Base-by-base conservation (phyloP, 2,113 vertebrate species). In the Gobio gobio region DNA sequence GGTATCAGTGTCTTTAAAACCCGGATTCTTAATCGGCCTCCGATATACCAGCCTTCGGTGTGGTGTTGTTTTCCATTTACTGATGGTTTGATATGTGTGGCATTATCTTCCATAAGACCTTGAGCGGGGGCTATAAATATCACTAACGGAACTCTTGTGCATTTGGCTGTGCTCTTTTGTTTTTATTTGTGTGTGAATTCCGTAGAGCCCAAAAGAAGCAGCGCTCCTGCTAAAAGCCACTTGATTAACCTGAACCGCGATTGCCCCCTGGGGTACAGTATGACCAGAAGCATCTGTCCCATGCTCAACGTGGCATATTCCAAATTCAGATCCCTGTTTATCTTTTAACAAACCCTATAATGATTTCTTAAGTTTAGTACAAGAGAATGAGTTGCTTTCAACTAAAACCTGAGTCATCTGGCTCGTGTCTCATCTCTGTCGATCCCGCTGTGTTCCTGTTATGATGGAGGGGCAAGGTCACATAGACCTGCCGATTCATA, bases 391-490 rank as follows among this genome's bases (percentile, higher is more conserved):
- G 10, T 24, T 83, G 81, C 72, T 61, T 90, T 83, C 84, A 85
- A 87, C 40, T 74, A 77, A 85, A 87, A 16, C 80, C 85, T 91
- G 88, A 93, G 90, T 94, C 93, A 92, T 93, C 87, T 87, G 43
- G 79, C 83, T 36, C 73, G 72, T 87, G 82, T 85, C 89, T 89
- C 14, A 29, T 47, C 26, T 86, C 85, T 16, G 73, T 84, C 86
- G 29, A 83, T 85, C 86, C 89, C 83, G 78, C 88, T 90, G 88
- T 80, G 89, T 88, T 89, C 72, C 47, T 66, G 78, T 64, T 79
- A 75, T 83, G 83, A 86, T 86, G 89, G 91, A 93, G 92, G 92
- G 89, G 91, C 90, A 92, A 73, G 83, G 78, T 87, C 72, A 82
- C 63, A 85, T 22, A 72, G 54, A 20, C 40, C 61, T 33, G 36